Evolutionary conservation across 1,140 invertebrate species (phyloP).

Genomic region (Holcopasites calliopsidis): DNA sequence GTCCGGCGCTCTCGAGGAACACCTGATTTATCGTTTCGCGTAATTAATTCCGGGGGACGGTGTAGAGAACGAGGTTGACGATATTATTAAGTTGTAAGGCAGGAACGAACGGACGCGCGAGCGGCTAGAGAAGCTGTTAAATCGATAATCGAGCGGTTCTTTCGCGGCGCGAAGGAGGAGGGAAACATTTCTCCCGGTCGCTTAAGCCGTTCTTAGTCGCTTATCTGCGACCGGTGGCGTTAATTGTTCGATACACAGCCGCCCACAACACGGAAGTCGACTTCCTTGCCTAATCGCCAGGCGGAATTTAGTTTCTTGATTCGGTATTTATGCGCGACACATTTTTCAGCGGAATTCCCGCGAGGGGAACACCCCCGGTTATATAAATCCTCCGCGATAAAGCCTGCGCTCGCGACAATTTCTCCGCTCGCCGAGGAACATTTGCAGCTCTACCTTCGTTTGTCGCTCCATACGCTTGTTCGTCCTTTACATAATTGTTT

Average conservation of each 20-base stretch:
- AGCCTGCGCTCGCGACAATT: background rate
- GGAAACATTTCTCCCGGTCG: slow-evolving; percentile 45
- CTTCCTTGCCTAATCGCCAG: slow-evolving; percentile 71
- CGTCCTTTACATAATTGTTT: no score
- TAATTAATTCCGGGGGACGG: no score
- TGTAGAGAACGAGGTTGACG: no score
- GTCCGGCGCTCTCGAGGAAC: background rate
- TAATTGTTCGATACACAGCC: slow-evolving; percentile 70
- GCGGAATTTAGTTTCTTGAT: slow-evolving; percentile 59
- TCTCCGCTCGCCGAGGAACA: no score
- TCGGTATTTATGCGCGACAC: slow-evolving; percentile 54
- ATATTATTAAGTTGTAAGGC: no score
- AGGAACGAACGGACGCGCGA: no score
- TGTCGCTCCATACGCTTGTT: no score
- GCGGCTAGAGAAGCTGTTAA: background rate
- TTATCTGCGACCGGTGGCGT: slow-evolving; percentile 67
- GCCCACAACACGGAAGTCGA: slow-evolving; percentile 74
- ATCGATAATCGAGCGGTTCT: slow-evolving; percentile 4
- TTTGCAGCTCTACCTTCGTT: no score
- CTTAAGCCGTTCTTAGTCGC: slow-evolving; percentile 46
- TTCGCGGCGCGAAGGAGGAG: background rate
- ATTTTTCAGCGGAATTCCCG: slow-evolving; percentile 48
- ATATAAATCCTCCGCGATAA: slow-evolving; percentile 25
- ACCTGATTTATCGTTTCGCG: no score
- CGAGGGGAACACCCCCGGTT: background rate